Conservation (phyloP, 2,113 vertebrate genomes). For the Phasianus colchicus region DNA sequence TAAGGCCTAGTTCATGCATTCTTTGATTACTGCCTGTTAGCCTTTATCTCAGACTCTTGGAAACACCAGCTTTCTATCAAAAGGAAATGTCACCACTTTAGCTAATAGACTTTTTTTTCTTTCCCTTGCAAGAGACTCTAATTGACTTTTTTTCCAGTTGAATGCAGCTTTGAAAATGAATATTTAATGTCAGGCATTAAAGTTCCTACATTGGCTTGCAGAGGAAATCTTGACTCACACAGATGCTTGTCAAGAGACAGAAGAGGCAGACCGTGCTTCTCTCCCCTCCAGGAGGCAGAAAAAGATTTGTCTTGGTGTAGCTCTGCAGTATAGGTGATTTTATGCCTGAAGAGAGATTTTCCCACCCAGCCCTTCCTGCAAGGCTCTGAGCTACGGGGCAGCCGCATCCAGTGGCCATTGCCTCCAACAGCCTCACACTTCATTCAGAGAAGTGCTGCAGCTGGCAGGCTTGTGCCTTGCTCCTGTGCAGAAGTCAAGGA, state of each 20-base stretch:
- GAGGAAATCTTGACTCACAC: slow-evolving; percentile 8
- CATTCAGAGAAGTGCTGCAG: not conserved
- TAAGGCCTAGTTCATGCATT: slow-evolving; percentile 39
- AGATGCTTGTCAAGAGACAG: not conserved
- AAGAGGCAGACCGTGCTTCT: not conserved
- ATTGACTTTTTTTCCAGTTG: slow-evolving; percentile 16
- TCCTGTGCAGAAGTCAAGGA: not conserved
- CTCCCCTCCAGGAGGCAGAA: not conserved
- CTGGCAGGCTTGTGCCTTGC: not conserved
- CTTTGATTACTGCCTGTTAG: slow-evolving; percentile 53
- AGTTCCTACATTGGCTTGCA: slow-evolving; percentile 32
- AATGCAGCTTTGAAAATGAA: slow-evolving; percentile 40
- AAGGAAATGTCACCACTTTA: slow-evolving; percentile 62
- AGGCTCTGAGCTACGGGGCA: not conserved
- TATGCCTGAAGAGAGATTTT: not conserved
- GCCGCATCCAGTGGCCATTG: not conserved
- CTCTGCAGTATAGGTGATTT: not conserved
- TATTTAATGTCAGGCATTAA: slow-evolving; percentile 61
- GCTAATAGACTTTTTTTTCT: slow-evolving; percentile 18
- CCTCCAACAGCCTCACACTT: not conserved
- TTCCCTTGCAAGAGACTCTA: slow-evolving; percentile 38
- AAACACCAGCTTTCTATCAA: slow-evolving; percentile 42
- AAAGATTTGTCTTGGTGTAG: not conserved
- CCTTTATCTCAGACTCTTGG: slow-evolving; percentile 46
- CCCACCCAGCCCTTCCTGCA: not conserved